Conservation (phyloP, 1,140 invertebrate genomes). For the Bombus haemorrhoidalis region DNA sequence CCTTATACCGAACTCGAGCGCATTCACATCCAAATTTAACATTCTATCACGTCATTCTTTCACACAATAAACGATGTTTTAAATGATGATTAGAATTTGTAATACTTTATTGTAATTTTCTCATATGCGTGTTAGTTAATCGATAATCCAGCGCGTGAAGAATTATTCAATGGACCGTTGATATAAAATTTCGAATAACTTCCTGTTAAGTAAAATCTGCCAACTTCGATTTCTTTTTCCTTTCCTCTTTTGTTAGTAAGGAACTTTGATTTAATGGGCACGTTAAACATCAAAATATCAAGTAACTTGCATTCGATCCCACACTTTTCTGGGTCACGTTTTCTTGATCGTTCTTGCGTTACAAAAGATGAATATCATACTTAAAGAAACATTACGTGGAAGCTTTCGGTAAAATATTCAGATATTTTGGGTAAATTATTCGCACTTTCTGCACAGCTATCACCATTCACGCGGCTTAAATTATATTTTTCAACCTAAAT, state of each 20-base stretch:
- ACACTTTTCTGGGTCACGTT: constrained; percentile 40
- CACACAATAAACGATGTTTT: background rate
- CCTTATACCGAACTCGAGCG: too few relatives aligned
- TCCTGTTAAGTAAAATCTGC: background rate
- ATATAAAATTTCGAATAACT: background rate
- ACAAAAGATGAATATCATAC: background rate
- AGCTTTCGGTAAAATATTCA: background rate
- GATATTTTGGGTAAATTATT: background rate
- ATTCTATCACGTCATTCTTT: background rate
- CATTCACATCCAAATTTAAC: background rate
- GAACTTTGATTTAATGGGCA: constrained; percentile 4
- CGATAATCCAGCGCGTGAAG: background rate
- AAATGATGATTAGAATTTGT: background rate
- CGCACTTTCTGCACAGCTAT: background rate
- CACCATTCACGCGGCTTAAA: too few relatives aligned
- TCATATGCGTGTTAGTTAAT: background rate
- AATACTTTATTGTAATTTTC: background rate
- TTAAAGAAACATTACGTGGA: background rate
- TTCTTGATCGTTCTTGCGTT: background rate
- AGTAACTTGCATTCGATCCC: background rate
- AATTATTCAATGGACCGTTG: background rate
- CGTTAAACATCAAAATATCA: background rate
- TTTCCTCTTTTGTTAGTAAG: background rate
- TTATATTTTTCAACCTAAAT: background rate
- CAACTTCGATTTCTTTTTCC: background rate